These are phyloP conservation scores for Thripadectes ignobilis DNA, from an alignment of 2,797 vertebrate genomes.

Conservation along the genomic window DNA sequence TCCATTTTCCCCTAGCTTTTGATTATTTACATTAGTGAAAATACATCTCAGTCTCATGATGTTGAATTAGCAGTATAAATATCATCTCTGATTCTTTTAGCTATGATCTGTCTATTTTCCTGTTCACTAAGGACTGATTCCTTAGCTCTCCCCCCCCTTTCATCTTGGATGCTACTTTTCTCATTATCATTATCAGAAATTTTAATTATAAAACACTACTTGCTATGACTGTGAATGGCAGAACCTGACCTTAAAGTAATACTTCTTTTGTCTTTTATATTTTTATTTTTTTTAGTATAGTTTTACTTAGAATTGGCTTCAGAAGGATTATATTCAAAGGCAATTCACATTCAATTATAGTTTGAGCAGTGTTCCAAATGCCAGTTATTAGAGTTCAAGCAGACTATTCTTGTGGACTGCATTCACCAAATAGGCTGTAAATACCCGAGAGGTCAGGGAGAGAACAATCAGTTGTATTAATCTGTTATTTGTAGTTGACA, in stretches of 20 bases:
- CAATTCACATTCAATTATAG: not conserved
- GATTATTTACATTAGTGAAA: slow-evolving; percentile 18
- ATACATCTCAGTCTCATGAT: slow-evolving; percentile 28
- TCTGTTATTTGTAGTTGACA: slow-evolving; percentile 7
- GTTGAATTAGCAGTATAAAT: slow-evolving; percentile 45
- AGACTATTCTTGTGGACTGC: not conserved
- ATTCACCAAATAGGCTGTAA: not conserved
- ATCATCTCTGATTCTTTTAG: slow-evolving; percentile 18
- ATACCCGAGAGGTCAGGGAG: not conserved
- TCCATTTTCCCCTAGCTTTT: slow-evolving; percentile 9
- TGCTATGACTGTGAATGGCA: not conserved
- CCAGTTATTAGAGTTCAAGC: not conserved
- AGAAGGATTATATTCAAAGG: not conserved
- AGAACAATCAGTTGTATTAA: not conserved
- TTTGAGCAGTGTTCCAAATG: not conserved
- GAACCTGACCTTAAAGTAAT: not conserved
- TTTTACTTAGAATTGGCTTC: not conserved
- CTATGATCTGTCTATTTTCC: slow-evolving; percentile 33
- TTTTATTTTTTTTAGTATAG: not conserved
- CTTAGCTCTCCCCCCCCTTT: not conserved
- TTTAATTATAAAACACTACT: not conserved
- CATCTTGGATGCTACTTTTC: not conserved
- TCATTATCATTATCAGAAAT: not conserved
- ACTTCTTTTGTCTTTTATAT: not conserved
- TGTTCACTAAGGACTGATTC: slow-evolving; percentile 2